A percentile compares a stretch with the other conserved stretches of the same genome.
Conservation (phyloP, 2,113 vertebrate species). For the Diphyllodes magnificus region DNA sequence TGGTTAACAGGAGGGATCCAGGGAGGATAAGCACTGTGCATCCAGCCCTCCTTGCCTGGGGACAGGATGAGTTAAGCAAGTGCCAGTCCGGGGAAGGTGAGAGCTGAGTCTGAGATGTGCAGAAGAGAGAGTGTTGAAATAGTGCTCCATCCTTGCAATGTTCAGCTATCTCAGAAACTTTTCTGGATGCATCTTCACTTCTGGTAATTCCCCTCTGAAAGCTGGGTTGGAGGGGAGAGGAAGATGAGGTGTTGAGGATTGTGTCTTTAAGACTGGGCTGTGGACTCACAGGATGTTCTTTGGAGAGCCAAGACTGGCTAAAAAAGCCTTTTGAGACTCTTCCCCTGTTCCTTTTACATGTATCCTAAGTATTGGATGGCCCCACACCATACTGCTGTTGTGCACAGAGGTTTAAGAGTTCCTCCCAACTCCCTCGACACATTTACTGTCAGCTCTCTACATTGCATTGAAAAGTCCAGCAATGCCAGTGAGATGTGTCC, state of each 20-base stretch:
- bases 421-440: background rate
- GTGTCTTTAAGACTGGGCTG: background rate
- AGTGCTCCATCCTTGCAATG: background rate
- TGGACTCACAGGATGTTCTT: background rate
- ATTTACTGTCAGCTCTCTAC: background rate
- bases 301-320: background rate
- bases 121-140: background rate
- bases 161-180: background rate
- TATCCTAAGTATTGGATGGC: background rate
- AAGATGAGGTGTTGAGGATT: background rate
- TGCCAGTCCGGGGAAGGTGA: fast-evolving
- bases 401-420: background rate
- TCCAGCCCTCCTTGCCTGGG: background rate
- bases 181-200: background rate
- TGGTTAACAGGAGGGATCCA: background rate
- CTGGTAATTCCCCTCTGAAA: background rate
- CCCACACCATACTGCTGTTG: background rate
- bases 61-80: background rate
- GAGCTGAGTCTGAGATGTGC: background rate
- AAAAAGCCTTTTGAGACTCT: background rate
- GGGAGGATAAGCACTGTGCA: background rate
- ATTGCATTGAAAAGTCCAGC: background rate
- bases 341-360: background rate
- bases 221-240: background rate
- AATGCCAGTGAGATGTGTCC: fast-evolving